A percentile compares a stretch with the other conserved stretches of the same genome.
These are phyloP conservation scores for Argyrosomus japonicus DNA, from an alignment of 2,113 vertebrate genomes.

Conservation along the genomic window DNA sequence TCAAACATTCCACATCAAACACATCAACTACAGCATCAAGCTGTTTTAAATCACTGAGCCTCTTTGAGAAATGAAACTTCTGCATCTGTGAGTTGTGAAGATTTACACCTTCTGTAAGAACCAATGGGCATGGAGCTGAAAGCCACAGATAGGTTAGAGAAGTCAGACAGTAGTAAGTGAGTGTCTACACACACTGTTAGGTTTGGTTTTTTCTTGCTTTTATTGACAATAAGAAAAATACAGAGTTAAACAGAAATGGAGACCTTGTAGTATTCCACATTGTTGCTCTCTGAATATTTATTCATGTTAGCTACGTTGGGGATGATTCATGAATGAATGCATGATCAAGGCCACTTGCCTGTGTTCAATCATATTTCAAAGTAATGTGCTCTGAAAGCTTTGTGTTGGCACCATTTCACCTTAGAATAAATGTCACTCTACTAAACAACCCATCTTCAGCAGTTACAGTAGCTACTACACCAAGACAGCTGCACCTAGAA, in stretches of 20 bases:
- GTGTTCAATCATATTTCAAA: neutral
- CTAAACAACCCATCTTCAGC: neutral
- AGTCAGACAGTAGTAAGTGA: neutral
- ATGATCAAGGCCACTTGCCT: neutral
- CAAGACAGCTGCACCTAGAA: neutral
- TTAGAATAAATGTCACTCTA: neutral
- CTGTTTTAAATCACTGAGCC: no score
- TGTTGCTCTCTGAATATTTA: neutral
- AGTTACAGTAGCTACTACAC: neutral
- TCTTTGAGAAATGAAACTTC: no score
- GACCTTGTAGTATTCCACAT: neutral
- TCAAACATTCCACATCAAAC: no score
- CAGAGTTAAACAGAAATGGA: neutral
- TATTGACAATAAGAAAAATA: neutral
- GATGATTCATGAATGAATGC: neutral
- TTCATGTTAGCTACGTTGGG: neutral
- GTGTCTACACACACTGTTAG: neutral
- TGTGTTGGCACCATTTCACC: neutral
- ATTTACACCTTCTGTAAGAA: neutral
- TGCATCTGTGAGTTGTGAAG: neutral
- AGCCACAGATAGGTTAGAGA: neutral
- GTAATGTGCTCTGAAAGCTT: neutral
- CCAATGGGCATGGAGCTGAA: neutral
- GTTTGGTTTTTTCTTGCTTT: neutral
- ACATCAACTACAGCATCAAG: no score